Evolutionary conservation across 2,888 invertebrate genomes (phyloP).

Genomic region (Macropis europaea): DNA sequence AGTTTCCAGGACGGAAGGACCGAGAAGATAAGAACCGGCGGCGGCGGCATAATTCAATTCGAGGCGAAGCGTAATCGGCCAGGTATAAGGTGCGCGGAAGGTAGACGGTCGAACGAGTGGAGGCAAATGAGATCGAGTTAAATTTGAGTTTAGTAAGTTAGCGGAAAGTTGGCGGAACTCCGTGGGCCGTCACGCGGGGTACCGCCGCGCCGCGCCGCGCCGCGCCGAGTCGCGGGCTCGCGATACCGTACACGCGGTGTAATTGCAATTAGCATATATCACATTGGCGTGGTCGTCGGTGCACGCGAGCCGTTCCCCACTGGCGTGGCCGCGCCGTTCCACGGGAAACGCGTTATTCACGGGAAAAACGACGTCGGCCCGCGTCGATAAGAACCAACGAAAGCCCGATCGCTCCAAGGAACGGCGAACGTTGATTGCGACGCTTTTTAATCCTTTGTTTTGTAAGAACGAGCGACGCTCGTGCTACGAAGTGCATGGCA

Average conservation of each 20-base stretch:
- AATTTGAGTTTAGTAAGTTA: conserved; percentile 73
- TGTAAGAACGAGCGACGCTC: too few species aligned
- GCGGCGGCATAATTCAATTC: conserved; percentile 59
- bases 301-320: conserved; percentile 69
- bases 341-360: background rate
- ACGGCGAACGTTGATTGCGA: conserved; percentile 12
- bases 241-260: conserved; percentile 72
- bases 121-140: conserved; percentile 66
- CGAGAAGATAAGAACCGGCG: conserved; percentile 24
- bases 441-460: background rate
- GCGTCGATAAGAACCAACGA: background rate
- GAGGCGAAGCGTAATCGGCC: conserved; percentile 29
- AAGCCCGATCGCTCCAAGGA: background rate
- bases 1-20: too few species aligned
- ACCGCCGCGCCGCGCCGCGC: conserved; percentile 46
- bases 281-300: conserved; percentile 67
- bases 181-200: conserved; percentile 57
- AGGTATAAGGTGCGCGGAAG: background rate
- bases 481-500: too few species aligned
- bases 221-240: conserved; percentile 50
- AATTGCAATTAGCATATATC: conserved; percentile 78
- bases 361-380: background rate
- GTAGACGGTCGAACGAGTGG: conserved; percentile 58
- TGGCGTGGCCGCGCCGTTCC: conserved; percentile 46
- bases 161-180: conserved; percentile 68